These are phyloP conservation scores for Parnassius orleans DNA, from an alignment of 2,888 invertebrate genomes.

Conservation along the genomic window DNA sequence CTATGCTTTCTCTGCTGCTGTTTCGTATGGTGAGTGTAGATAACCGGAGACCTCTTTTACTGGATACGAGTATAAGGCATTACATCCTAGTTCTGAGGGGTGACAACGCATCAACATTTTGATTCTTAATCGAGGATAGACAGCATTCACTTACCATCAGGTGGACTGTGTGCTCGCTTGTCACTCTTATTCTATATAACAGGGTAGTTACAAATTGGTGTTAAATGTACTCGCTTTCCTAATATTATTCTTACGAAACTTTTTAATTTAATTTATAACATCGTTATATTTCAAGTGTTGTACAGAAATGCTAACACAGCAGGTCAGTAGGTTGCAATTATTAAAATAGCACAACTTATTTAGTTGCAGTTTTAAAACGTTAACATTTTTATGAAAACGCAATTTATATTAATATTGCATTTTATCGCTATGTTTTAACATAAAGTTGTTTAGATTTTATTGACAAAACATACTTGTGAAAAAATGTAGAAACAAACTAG, in stretches of 20 bases:
- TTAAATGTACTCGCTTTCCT: neutral
- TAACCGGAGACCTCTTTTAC: too few species aligned
- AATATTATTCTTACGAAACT: conserved; percentile 20
- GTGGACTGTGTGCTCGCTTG: too few species aligned
- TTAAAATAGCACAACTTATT: conserved; percentile 22
- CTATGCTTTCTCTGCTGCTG: too few species aligned
- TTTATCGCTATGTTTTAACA: neutral
- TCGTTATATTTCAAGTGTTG: conserved; percentile 24
- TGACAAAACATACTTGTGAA: too few species aligned
- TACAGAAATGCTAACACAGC: conserved; percentile 15
- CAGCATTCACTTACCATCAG: too few species aligned
- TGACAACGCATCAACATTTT: too few species aligned
- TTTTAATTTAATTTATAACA: conserved; percentile 21
- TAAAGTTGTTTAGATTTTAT: too few species aligned
- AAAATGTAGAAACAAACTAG: too few species aligned
- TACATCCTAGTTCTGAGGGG: too few species aligned
- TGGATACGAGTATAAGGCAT: too few species aligned
- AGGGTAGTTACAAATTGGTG: neutral
- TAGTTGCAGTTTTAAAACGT: conserved; percentile 19
- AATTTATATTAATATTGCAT: neutral
- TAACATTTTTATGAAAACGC: conserved; percentile 3
- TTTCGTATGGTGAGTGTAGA: too few species aligned
- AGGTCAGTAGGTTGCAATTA: conserved; percentile 23
- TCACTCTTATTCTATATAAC: neutral
- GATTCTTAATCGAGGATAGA: too few species aligned